These are phyloP conservation scores for Pyrgus malvae DNA, from an alignment of 2,888 invertebrate genomes.

Conservation along the genomic window DNA sequence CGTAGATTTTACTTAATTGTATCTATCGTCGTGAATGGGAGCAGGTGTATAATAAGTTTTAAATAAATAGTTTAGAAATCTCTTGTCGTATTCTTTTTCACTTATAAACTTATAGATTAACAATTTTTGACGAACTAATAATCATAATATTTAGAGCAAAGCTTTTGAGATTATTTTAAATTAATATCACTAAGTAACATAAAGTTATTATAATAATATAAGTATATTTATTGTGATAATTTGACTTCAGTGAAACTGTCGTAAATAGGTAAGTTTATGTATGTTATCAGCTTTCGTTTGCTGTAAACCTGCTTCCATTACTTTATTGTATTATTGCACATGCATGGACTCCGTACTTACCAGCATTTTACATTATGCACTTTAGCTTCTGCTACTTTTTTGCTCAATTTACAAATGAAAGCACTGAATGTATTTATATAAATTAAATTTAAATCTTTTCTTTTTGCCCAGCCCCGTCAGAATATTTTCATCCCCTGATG, in stretches of 20 bases:
- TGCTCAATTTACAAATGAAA: background rate
- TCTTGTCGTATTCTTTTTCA: constrained; percentile 38
- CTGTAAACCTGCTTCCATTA: constrained; percentile 68
- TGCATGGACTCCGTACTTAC: constrained; percentile 1
- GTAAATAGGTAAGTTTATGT: constrained; percentile 1
- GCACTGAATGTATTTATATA: constrained; percentile 27
- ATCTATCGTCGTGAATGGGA: constrained; percentile 50
- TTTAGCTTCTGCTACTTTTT: constrained; percentile 36
- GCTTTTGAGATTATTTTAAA: too few species aligned
- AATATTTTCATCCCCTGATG: constrained; percentile 42
- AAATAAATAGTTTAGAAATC: constrained; percentile 47
- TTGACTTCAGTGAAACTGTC: too few species aligned
- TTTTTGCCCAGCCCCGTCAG: constrained; percentile 26
- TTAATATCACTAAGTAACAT: too few species aligned
- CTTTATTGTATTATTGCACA: constrained; percentile 24
- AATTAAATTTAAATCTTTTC: background rate
- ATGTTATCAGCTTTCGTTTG: background rate
- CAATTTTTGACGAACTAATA: background rate
- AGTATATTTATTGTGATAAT: too few species aligned
- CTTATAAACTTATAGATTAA: constrained; percentile 4
- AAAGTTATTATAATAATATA: too few species aligned
- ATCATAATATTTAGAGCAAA: background rate
- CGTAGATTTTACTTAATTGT: background rate
- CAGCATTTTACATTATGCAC: constrained; percentile 26
- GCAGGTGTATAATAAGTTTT: constrained; percentile 50